Evolutionary conservation across 2,888 invertebrate species (phyloP).

Genomic region (Mycalesis mineus): DNA sequence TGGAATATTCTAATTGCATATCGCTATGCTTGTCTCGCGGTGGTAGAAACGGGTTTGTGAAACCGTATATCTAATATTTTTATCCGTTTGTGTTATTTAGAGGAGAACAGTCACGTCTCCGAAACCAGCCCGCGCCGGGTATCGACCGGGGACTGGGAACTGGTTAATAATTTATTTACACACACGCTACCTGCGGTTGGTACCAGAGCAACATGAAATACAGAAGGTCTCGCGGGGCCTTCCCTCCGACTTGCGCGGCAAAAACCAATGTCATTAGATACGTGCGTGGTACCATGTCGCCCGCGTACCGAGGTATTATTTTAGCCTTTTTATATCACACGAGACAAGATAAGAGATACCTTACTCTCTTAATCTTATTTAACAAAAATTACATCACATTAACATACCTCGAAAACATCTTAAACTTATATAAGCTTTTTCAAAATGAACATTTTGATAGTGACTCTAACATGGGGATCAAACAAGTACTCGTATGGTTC

Average conservation of each 20-base stretch:
- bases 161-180: conserved; percentile 64
- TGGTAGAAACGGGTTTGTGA: too few relatives aligned
- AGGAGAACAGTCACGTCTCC: conserved; percentile 9
- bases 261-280: conserved; percentile 72
- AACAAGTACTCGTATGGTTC: too few relatives aligned
- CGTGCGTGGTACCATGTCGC: conserved; percentile 54
- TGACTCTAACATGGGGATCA: too few relatives aligned
- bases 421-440: too few relatives aligned
- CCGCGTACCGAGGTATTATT: conserved; percentile 38
- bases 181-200: conserved; percentile 45
- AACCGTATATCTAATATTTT: neutral
- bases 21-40: too few relatives aligned
- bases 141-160: conserved; percentile 38
- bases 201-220: conserved; percentile 59
- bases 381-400: neutral
- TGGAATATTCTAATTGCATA: too few relatives aligned
- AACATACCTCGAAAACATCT: too few relatives aligned
- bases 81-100: neutral
- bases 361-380: neutral
- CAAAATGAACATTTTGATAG: too few relatives aligned
- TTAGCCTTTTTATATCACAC: conserved; percentile 6
- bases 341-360: neutral
- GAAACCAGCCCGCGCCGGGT: conserved; percentile 14
- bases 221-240: conserved; percentile 56
- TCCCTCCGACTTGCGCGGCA: conserved; percentile 48